Evolutionary conservation across 1,140 invertebrate genomes (phyloP), one percentile per base, ranked within the genome.

Genomic region (Bombus confusus): DNA sequence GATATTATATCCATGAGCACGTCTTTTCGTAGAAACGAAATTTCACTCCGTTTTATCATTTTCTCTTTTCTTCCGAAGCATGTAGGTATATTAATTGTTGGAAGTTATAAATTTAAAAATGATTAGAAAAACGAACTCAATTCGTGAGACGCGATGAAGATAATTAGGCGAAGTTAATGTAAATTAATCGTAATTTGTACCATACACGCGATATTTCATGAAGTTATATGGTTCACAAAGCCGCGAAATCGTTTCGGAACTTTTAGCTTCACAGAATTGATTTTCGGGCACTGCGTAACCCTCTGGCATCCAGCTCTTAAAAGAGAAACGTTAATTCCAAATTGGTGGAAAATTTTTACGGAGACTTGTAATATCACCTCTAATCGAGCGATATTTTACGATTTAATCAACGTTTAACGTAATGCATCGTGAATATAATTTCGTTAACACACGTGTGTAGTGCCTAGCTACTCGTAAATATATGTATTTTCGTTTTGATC

Each of bases 161-260:
- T 64, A 82, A 52, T 43, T 68, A 37, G 57, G 34, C 18, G 59
- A 66, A 76, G 64, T 18, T 52, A 75, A 75, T 37, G n/a, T 31
- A 83, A 83, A 83, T 41, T 66, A 83, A 74, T 75, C 31, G 57
- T 66, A 64, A 47, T 83, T 83, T 83, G 73, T 83, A 76, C 73
- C 59, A 76, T 83, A 76, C 59, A 66, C 34, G 57, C 57, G 41
- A 75, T 75, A 82, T 75, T 25, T 64, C 71, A 47, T 15, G 80
- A 75, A n/a, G 25, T 82, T 66, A 75, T 5, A 34, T 41, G 10
- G 59, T 66, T 75, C 8, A 39, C 18, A 64, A n/a, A 52, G 59
- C 47, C 25, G 57, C 57, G 80, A 74, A 57, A 31, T 82, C 25
- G 39, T 62, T 59, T 28, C 12, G n/a, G 3, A 75, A 64, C 22